Evolutionary conservation across 2,113 vertebrate genomes (phyloP).

Genomic region (Urocitellus parryii): DNA sequence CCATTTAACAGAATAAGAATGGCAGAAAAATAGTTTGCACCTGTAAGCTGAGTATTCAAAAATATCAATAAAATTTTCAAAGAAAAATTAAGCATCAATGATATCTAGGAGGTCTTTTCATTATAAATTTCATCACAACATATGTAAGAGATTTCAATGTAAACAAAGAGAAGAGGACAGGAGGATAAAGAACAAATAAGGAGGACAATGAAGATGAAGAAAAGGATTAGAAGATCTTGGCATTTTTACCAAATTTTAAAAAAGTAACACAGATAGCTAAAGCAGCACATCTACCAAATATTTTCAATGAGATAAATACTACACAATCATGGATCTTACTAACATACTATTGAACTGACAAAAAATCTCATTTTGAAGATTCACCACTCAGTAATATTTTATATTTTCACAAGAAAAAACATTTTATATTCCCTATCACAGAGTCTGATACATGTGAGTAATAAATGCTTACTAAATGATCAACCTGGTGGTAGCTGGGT

Average conservation of each 20-base stretch:
- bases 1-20: slow-evolving; percentile 1
- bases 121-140: not conserved
- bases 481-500: not conserved
- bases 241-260: not conserved
- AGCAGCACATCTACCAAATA: not conserved
- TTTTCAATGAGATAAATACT: not conserved
- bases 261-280: not conserved
- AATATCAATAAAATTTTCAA: slow-evolving; percentile 9
- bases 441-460: not conserved
- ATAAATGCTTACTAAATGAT: not conserved
- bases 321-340: not conserved
- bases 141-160: not conserved
- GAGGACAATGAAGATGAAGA: rapidly evolving
- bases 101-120: not conserved
- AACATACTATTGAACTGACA: not conserved
- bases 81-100: not conserved
- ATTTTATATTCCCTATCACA: not conserved
- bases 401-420: not conserved
- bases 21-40: not conserved
- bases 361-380: not conserved
- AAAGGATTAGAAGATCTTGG: not conserved
- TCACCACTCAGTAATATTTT: not conserved
- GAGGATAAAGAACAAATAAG: not conserved
- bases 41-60: not conserved
- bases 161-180: not conserved